A percentile compares a stretch with the other conserved stretches of the same genome.
phyloP scores from a whole-genome alignment of 2,113 vertebrate genomes.

The Hemibagrus wyckioides region DNA sequence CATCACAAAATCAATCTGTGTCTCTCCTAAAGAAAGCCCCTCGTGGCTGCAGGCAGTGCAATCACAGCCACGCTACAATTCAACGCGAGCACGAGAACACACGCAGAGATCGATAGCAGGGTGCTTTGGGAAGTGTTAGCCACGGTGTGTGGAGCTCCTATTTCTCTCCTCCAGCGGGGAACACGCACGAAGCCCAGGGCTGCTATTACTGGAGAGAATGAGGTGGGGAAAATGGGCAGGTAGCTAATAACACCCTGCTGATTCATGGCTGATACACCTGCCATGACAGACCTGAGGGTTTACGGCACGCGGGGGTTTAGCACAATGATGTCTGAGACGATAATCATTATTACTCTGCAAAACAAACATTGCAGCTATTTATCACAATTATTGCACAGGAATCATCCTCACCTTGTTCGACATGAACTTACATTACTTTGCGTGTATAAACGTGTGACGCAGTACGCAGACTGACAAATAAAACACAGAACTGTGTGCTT shows the following conservation, averaged over 20 bases:
- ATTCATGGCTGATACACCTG: conserved; percentile 1
- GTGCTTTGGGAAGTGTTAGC: conserved; percentile 3
- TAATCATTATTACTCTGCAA: not conserved
- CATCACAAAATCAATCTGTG: conserved; percentile 51
- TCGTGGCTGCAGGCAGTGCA: conserved; percentile 6
- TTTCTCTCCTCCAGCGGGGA: conserved; percentile 10
- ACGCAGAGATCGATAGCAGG: conserved; percentile 16
- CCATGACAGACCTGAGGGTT: conserved; percentile 10
- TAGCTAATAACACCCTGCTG: conserved; percentile 17
- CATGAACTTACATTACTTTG: not conserved
- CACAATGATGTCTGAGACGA: not conserved
- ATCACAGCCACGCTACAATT: conserved; percentile 5
- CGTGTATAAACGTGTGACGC: not conserved
- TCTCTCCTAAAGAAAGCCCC: conserved; percentile 20
- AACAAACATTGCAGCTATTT: not conserved
- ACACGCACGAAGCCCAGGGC: not conserved
- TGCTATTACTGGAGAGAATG: conserved; percentile 29
- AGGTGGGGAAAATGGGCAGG: conserved; percentile 23
- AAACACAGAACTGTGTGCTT: not conserved
- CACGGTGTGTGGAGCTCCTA: not conserved
- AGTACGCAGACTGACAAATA: not conserved
- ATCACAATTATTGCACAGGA: not conserved
- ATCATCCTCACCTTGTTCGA: not conserved
- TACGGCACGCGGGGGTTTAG: not conserved
- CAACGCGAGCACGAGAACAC: not conserved